These are phyloP conservation scores for Scleropages formosus DNA, from an alignment of 2,797 vertebrate genomes.

Conservation along the genomic window DNA sequence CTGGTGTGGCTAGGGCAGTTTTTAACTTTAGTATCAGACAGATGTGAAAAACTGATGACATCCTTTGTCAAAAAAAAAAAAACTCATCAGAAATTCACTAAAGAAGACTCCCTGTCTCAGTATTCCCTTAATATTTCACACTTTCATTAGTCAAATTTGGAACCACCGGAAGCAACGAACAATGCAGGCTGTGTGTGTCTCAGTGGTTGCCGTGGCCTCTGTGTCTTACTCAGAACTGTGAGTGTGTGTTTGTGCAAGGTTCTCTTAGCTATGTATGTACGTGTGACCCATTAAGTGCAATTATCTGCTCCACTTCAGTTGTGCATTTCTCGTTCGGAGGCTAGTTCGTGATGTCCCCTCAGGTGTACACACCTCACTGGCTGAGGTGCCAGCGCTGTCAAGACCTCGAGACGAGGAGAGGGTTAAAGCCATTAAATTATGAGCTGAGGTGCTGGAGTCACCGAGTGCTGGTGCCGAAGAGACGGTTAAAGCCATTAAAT, in stretches of 20 bases:
- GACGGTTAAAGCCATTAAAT: constrained; percentile 19
- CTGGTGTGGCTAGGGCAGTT: neutral
- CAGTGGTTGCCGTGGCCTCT: constrained; percentile 8
- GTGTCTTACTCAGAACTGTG: constrained; percentile 21
- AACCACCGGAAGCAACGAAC: constrained; percentile 9
- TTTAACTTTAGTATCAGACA: neutral
- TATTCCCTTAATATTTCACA: neutral
- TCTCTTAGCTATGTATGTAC: constrained; percentile 7
- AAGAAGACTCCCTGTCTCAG: neutral
- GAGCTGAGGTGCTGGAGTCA: neutral
- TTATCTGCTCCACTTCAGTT: constrained; percentile 24
- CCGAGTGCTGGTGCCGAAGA: neutral
- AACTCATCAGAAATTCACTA: neutral
- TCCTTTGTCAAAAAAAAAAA: constrained; percentile 16
- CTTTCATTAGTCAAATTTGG: neutral
- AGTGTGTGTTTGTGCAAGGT: neutral
- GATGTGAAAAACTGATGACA: neutral
- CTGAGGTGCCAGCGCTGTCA: neutral
- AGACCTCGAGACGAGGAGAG: neutral
- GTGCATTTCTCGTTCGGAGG: neutral
- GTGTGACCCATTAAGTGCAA: constrained; percentile 16
- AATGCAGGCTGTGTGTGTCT: neutral
- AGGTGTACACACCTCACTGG: neutral
- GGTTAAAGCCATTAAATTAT: constrained; percentile 15
- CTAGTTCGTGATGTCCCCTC: too few species aligned